Conservation (phyloP, 2,113 vertebrate genomes). For the Lampris incognitus region DNA sequence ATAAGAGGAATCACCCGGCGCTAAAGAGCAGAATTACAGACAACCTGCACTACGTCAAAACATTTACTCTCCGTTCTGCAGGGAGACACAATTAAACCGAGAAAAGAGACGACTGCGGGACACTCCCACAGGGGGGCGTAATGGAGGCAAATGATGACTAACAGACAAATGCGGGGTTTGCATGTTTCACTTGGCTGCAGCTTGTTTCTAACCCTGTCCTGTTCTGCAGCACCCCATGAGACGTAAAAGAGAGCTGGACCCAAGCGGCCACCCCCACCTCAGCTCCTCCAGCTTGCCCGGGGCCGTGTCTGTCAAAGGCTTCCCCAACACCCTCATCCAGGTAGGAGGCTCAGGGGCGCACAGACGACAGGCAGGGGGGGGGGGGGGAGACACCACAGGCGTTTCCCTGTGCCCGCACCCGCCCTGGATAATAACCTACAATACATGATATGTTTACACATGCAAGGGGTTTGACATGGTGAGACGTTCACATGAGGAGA, state of each 20-base stretch:
- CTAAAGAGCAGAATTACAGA: not conserved
- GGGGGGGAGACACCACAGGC: not conserved
- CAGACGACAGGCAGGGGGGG: constrained; percentile 24
- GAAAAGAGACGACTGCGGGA: too few species aligned
- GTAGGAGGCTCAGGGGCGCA: constrained; percentile 61
- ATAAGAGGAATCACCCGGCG: not conserved
- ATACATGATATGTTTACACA: too few species aligned
- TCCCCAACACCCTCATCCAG: constrained; percentile 80
- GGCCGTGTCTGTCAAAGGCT: constrained; percentile 77
- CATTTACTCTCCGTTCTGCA: not conserved
- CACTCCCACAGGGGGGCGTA: too few species aligned
- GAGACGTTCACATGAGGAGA: too few species aligned
- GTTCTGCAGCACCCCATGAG: constrained; percentile 61
- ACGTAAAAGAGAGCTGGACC: constrained; percentile 72
- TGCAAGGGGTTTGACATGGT: too few species aligned
- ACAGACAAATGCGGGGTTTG: constrained; percentile 2
- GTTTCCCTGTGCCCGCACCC: too few species aligned
- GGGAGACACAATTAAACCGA: not conserved
- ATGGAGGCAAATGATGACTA: too few species aligned
- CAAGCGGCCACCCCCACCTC: constrained; percentile 65
- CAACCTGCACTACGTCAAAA: too few species aligned
- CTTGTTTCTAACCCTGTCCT: constrained; percentile 57
- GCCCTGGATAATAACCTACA: too few species aligned
- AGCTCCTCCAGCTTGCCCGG: constrained; percentile 70
- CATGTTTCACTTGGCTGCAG: not conserved